phyloP scores from a whole-genome alignment of 1,140 invertebrate species.

The Drosophila ohnishii region DNA sequence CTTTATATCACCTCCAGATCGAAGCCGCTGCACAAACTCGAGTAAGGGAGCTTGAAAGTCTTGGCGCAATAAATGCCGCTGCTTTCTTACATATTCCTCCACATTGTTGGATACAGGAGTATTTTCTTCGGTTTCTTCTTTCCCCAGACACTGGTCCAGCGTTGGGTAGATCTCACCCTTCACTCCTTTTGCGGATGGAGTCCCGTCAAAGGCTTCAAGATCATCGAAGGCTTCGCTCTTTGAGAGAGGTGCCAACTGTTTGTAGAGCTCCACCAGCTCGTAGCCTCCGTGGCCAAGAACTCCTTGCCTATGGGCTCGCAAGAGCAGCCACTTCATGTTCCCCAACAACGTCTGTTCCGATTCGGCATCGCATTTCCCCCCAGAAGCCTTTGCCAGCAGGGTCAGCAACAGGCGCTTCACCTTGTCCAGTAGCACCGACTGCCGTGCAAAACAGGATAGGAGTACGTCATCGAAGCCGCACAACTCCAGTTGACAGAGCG shows the following conservation, averaged over 20 bases:
- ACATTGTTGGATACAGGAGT: constrained; percentile 11
- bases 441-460: constrained; percentile 40
- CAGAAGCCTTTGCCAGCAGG: constrained; percentile 15
- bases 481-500: constrained; percentile 83
- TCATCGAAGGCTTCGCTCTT: constrained; percentile 23
- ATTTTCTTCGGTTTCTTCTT: neutral
- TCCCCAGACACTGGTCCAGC: constrained; percentile 45
- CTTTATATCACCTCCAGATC: constrained; percentile 60
- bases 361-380: constrained; percentile 34
- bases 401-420: constrained; percentile 27
- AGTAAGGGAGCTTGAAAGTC: constrained; percentile 87
- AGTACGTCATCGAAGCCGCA: constrained; percentile 75
- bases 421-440: constrained; percentile 37
- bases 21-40: constrained; percentile 66
- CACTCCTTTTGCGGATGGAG: neutral
- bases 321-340: constrained; percentile 51
- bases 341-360: constrained; percentile 38
- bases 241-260: constrained; percentile 28
- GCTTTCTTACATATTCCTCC: constrained; percentile 90
- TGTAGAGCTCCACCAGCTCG: constrained; percentile 51
- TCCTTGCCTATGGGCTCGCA: constrained; percentile 52
- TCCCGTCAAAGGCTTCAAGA: constrained; percentile 14
- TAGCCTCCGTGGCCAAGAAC: constrained; percentile 20
- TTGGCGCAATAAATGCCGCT: constrained; percentile 90
- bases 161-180: constrained; percentile 70